Conservation (phyloP, 2,797 vertebrate genomes). For the Sebastes alutus region DNA sequence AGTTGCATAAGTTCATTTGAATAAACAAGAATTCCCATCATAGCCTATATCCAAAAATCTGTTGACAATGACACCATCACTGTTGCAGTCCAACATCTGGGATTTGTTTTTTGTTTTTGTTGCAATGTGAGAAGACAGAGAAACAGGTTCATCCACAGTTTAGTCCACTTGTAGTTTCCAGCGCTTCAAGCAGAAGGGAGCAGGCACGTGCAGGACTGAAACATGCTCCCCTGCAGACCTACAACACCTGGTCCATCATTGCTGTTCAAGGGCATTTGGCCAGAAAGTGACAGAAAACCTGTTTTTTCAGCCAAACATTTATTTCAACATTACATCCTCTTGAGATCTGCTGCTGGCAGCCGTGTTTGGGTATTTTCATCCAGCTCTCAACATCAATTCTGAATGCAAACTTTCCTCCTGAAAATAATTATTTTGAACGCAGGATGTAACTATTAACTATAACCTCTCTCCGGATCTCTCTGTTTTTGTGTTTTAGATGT, state of each 20-base stretch:
- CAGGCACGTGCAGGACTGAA: background rate
- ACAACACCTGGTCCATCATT: background rate
- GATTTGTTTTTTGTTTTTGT: background rate
- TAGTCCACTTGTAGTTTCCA: background rate
- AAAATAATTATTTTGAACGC: background rate
- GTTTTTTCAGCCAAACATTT: background rate
- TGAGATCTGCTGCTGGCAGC: background rate
- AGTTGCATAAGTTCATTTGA: conserved; percentile 1
- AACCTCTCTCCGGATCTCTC: background rate
- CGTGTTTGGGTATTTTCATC: background rate
- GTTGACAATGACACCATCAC: conserved; percentile 2
- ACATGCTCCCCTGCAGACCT: background rate
- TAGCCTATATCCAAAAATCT: background rate
- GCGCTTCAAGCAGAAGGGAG: background rate
- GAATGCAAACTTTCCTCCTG: background rate
- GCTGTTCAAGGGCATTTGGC: background rate
- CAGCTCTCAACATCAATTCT: background rate
- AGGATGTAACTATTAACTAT: background rate
- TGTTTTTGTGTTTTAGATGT: conserved; percentile 60
- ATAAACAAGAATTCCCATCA: background rate
- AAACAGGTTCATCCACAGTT: background rate
- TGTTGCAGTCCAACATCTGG: conserved; percentile 31
- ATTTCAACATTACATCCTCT: background rate
- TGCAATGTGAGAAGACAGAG: background rate
- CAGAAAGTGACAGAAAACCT: background rate